Percentiles rank a stretch among this genome's conserved stretches.
Evolutionary conservation across 92 coral and sea anemone genomes (phyloP).

Genomic region (Zoanthus gigantus): DNA sequence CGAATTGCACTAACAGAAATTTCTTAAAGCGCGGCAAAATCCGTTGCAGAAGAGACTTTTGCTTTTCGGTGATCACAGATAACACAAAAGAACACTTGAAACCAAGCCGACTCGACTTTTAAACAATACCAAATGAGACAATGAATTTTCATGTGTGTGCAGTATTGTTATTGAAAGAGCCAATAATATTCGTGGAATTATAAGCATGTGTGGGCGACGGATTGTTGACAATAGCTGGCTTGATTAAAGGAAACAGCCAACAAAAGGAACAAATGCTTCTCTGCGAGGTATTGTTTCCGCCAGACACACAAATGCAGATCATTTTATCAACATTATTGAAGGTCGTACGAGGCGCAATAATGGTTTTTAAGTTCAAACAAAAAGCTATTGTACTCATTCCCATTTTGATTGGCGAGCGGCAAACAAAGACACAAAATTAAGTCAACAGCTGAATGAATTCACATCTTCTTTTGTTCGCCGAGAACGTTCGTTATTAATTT

Average conservation of each 20-base stretch:
- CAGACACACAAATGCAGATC: conserved; percentile 81
- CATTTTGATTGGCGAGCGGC: conserved; percentile 69
- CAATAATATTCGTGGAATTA: conserved; percentile 91
- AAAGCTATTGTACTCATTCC: conserved; percentile 74
- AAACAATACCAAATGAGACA: conserved; percentile 85
- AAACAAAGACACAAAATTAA: conserved; percentile 65
- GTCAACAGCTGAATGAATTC: conserved; percentile 36
- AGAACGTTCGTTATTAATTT: conserved; percentile 17
- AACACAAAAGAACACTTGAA: conserved; percentile 63
- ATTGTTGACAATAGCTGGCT: conserved; percentile 52
- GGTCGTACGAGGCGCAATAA: conserved; percentile 68
- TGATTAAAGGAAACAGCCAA: conserved; percentile 84
- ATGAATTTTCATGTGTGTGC: conserved; percentile 74
- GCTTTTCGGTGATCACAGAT: conserved; percentile 53
- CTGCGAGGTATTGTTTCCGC: conserved; percentile 56
- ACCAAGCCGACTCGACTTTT: conserved; percentile 56
- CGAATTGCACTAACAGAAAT: conserved; percentile 4
- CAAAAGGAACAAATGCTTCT: conserved; percentile 70
- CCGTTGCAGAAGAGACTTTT: conserved; percentile 14
- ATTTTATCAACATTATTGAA: conserved; percentile 76
- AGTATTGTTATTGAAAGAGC: conserved; percentile 75
- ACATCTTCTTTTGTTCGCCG: conserved; percentile 44
- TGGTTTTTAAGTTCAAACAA: conserved; percentile 76
- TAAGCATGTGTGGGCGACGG: conserved; percentile 72
- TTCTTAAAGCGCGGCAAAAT: conserved; percentile 14